Evolutionary conservation across 2,888 invertebrate genomes (phyloP), one percentile per base, ranked within the genome.

Genomic region (Hydrotaea diabolus): DNA sequence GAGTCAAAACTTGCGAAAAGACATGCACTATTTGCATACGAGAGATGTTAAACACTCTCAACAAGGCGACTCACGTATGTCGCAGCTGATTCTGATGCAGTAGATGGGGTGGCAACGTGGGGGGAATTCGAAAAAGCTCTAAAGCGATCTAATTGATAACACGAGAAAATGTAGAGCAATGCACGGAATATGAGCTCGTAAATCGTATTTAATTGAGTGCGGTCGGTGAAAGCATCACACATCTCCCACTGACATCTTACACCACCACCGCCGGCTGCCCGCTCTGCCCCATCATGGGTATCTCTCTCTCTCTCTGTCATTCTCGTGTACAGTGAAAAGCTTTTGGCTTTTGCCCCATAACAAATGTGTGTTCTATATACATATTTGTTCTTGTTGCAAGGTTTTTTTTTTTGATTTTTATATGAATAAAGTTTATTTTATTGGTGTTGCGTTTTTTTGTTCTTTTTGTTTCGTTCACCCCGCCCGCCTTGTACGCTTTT

Each of bases 181-280:
- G 78, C 57, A 75, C 77, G 71, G 46, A 72, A 77, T 72, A 80
- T 77, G 77, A 74, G 83, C 77, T 80, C 31, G 74, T 83, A 80
- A 80, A 77, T 77, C 57, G 64, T 72, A 64, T 77, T 55, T 26
- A 74, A 78, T 73, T 77, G 77, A 73, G 39, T 69, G 43, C 11
- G 17, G 46, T 19, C 11, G 17, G 46, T 19, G 21, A 55, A 76
- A 73, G 55, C 72, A 59, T 5, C 31, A 31, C 31, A 31, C 2
- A 57, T 5, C 55, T 36, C 36, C 13, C 7, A 31, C 15, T 26
- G 13, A 13, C 39, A 39, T 39, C 9, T 39, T 39, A 39, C 39
- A 9, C 39, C 39, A 8, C n/a, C n/a, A n/a, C n/a, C n/a, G n/a
- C n/a, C n/a, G n/a, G n/a, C n/a, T n/a, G n/a, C 9, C 26, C 17